Base-by-base conservation (phyloP, 2,888 invertebrate species). In the Cryptops parisi region DNA sequence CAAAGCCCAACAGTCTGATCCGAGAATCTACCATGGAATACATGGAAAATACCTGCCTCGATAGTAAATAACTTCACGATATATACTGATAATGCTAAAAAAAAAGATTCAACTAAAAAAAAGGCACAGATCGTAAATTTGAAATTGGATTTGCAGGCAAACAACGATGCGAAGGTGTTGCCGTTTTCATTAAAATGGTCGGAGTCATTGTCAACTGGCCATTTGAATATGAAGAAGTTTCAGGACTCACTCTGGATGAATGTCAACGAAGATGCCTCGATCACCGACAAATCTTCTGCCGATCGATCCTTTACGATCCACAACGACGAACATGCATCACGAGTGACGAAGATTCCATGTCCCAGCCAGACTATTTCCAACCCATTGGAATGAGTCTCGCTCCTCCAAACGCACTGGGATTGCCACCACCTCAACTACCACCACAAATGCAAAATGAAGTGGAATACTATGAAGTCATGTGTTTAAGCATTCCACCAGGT, bases 1-100 rank as follows among this genome's bases (percentile, higher is more conserved):
- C 88, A 0, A 87, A 88, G 67, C 87, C 89, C 0, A 84, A 86
- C 63, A 70, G 85, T 12, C 70, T 89, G 47, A 83, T 84, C 67
- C 85, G 88, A 62, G 87, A 89, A 65, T 81, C 86, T 1, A 85
- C 84, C 65, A 81, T 84, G 1, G 89, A 90, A 67, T 90, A 90
- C 68, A 73, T 90, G 64, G 90, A 90, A 73, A 90, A 90, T 64
- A 86, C 88, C 47, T 90, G 90, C 67, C 71, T 90, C 12, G 87
- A 84, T 65, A 84, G 89, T 88, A 74, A 68, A 64, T 56, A 22
- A 21, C 52, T 26, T 22, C 1, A n/a, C 19, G 22, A n/a, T n/a
- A n/a, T n/a, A n/a, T n/a, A n/a, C n/a, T n/a, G 2, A 2, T 2
- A n/a, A 15, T 17, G 12, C 23, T 22, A 2, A 41, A 23, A 40